Conservation (phyloP, 1,140 invertebrate genomes). For the Trachymyrmex septentrionalis region DNA sequence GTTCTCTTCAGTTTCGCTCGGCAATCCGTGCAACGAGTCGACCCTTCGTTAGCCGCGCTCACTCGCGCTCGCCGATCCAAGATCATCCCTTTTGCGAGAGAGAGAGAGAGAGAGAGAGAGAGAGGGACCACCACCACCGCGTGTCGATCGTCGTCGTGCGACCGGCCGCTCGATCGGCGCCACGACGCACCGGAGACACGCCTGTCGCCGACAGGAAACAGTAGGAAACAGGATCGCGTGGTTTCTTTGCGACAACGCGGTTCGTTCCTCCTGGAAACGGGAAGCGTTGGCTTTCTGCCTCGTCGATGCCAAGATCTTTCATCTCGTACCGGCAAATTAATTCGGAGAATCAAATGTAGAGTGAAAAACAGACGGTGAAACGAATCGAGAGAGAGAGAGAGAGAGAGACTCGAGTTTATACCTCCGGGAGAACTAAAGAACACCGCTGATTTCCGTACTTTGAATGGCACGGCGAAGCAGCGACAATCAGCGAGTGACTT, state of each 20-base stretch:
- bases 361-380: background rate
- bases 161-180: slow-evolving; percentile 20
- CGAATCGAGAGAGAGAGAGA: too few relatives aligned
- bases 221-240: background rate
- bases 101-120: background rate
- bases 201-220: slow-evolving; percentile 26
- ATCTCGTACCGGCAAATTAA: background rate
- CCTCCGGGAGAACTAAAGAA: background rate
- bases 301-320: background rate
- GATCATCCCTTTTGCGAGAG: slow-evolving; percentile 1
- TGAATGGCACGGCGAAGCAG: background rate
- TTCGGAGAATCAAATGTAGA: background rate
- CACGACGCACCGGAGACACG: slow-evolving; percentile 45
- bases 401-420: background rate
- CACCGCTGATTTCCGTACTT: background rate
- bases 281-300: background rate
- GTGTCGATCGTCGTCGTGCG: slow-evolving; percentile 14
- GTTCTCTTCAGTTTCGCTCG: slow-evolving; percentile 75
- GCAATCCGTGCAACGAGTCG: slow-evolving; percentile 69
- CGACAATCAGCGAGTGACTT: slow-evolving; percentile 18
- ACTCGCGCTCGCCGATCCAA: slow-evolving; percentile 12
- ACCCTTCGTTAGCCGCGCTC: slow-evolving; percentile 33
- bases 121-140: background rate
- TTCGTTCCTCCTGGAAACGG: background rate
- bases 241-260: background rate